Conservation (phyloP, 2,888 invertebrate genomes). For the Synergus umbraculus region DNA sequence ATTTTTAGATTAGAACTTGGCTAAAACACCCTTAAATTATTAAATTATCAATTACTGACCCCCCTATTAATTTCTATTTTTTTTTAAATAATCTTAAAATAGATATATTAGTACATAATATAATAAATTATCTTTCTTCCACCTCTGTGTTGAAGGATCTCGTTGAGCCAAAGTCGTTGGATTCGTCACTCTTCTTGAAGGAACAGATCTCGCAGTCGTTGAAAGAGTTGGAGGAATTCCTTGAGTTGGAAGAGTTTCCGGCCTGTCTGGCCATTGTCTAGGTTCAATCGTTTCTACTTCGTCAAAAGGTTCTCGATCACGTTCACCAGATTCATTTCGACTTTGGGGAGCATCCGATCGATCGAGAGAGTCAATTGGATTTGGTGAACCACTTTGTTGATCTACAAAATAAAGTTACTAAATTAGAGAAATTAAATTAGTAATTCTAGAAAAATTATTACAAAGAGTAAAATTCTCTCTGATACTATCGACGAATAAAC, state of each 20-base stretch:
- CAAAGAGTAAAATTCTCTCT: too few relatives aligned
- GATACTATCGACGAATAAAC: background rate
- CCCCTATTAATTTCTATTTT: too few relatives aligned
- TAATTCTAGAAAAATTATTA: background rate
- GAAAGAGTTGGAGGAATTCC: constrained; percentile 50
- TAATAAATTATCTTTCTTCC: background rate
- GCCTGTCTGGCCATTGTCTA: constrained; percentile 62
- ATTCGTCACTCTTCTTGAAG: constrained; percentile 55
- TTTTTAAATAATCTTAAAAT: too few relatives aligned
- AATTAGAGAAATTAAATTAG: background rate
- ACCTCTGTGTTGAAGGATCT: constrained; percentile 65
- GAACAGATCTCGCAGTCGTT: constrained; percentile 54
- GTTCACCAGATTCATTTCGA: constrained; percentile 39
- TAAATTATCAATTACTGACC: too few relatives aligned
- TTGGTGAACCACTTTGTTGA: constrained; percentile 40
- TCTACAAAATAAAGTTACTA: constrained; percentile 1
- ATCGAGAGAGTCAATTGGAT: constrained; percentile 45
- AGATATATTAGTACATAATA: too few relatives aligned
- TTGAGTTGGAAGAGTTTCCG: constrained; percentile 57
- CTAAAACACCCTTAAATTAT: too few relatives aligned
- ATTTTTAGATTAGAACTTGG: too few relatives aligned
- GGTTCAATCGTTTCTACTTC: constrained; percentile 68
- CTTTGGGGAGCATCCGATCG: constrained; percentile 41
- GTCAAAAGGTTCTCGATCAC: constrained; percentile 64
- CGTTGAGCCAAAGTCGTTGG: constrained; percentile 62